Evolutionary conservation across 2,113 vertebrate genomes (phyloP).

Genomic region (Neogobius melanostomus): DNA sequence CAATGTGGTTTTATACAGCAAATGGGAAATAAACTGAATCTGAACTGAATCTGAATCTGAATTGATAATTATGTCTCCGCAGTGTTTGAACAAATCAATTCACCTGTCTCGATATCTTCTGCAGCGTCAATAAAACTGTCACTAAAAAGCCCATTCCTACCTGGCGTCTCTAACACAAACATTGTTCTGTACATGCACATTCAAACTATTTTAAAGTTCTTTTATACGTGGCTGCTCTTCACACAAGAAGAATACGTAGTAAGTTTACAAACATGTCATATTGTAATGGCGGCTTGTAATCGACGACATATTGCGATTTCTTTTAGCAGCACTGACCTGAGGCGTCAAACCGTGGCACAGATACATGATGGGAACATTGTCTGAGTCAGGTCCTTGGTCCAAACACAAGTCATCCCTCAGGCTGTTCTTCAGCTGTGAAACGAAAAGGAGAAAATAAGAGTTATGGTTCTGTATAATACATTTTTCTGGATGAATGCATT

Average conservation of each 20-base stretch:
- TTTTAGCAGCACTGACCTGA: constrained; percentile 81
- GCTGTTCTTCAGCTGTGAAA: constrained; percentile 88
- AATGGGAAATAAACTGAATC: too few species aligned
- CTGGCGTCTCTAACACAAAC: not conserved
- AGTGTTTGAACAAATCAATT: too few species aligned
- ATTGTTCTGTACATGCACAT: not conserved
- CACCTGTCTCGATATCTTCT: too few species aligned
- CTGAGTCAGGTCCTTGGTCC: constrained; percentile 91
- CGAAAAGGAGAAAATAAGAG: too few species aligned
- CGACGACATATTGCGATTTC: not conserved
- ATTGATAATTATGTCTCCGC: too few species aligned
- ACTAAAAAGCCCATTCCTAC: not conserved
- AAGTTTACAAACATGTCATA: not conserved
- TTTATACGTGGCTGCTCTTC: not conserved
- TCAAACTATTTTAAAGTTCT: not conserved
- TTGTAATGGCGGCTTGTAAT: not conserved
- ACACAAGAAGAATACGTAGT: not conserved
- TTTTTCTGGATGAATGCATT: too few species aligned
- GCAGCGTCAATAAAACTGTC: too few species aligned
- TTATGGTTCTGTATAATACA: not conserved
- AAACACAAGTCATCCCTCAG: constrained; percentile 90
- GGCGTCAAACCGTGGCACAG: constrained; percentile 93
- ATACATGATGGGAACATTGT: constrained; percentile 94
- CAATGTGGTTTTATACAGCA: too few species aligned
- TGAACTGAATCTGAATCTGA: too few species aligned